Conservation (phyloP, 2,113 vertebrate genomes). For the Ptilorrhoa leucosticta region DNA sequence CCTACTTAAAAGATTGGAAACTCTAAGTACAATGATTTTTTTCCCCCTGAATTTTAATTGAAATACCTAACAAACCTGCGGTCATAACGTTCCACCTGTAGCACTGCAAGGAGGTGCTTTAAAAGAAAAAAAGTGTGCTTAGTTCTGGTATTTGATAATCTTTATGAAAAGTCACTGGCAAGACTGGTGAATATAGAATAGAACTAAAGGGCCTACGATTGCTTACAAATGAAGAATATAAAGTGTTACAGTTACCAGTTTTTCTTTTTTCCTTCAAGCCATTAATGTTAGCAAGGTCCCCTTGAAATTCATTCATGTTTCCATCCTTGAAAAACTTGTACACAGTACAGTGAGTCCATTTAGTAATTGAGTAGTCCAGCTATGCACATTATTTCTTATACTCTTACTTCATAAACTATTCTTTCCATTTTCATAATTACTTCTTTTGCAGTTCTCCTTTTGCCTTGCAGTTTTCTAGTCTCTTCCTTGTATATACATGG, state of each 20-base stretch:
- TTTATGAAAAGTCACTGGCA: not conserved
- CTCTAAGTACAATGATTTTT: not conserved
- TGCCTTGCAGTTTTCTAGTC: not conserved
- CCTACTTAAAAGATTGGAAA: not conserved
- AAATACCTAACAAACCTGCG: not conserved
- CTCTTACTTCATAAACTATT: not conserved
- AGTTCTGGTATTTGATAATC: not conserved
- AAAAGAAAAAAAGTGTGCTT: not conserved
- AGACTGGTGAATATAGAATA: not conserved
- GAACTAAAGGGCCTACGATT: not conserved
- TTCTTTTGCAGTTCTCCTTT: not conserved
- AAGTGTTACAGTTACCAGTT: not conserved
- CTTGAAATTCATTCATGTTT: not conserved
- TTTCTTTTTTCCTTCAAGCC: not conserved
- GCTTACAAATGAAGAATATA: not conserved
- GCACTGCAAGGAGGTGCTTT: not conserved
- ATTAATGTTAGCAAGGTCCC: not conserved
- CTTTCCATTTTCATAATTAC: slow-evolving; percentile 19
- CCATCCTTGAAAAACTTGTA: not conserved
- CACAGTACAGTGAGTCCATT: not conserved
- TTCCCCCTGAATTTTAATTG: not conserved
- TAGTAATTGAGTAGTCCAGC: not conserved
- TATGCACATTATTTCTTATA: not conserved
- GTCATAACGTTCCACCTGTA: not conserved
- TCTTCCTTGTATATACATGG: not conserved